These are phyloP conservation scores for Heteromyza rotundicornis DNA, from an alignment of 2,888 invertebrate species.

Conservation along the genomic window DNA sequence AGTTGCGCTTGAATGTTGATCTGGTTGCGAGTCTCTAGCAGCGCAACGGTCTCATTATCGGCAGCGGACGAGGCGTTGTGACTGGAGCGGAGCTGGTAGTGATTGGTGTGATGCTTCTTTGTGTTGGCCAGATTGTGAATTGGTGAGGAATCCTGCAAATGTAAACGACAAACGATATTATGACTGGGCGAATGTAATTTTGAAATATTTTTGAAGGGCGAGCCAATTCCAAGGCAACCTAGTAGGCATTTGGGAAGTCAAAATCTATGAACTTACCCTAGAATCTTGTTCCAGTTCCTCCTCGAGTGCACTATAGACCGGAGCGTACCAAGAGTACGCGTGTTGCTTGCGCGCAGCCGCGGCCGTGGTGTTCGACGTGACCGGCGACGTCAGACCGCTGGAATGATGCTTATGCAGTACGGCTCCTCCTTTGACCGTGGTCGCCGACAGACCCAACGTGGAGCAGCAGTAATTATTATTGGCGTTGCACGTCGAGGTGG, in stretches of 20 bases:
- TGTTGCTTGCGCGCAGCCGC: conserved; percentile 58
- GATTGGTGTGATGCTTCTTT: conserved; percentile 56
- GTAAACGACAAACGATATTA: no score
- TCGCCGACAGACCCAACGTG: conserved; percentile 20
- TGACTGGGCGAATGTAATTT: neutral
- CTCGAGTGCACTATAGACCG: conserved; percentile 62
- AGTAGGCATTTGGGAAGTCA: no score
- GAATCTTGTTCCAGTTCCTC: conserved; percentile 63
- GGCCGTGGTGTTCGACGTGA: conserved; percentile 41
- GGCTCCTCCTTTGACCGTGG: conserved; percentile 29
- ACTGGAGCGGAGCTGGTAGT: conserved; percentile 37
- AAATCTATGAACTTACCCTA: conserved; percentile 51
- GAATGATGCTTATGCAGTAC: conserved; percentile 46
- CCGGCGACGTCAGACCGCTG: conserved; percentile 35
- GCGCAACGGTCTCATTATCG: conserved; percentile 56
- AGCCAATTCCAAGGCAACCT: no score
- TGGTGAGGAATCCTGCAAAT: conserved; percentile 61
- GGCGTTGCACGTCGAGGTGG: conserved; percentile 43
- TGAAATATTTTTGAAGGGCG: neutral
- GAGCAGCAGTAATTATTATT: conserved; percentile 37
- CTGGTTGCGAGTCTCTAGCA: conserved; percentile 58
- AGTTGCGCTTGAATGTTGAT: conserved; percentile 53
- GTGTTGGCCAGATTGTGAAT: conserved; percentile 63
- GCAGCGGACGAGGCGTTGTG: conserved; percentile 32
- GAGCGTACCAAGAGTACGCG: conserved; percentile 63